Evolutionary conservation across 2,113 vertebrate species (phyloP).

Genomic region (Chloebia gouldiae): DNA sequence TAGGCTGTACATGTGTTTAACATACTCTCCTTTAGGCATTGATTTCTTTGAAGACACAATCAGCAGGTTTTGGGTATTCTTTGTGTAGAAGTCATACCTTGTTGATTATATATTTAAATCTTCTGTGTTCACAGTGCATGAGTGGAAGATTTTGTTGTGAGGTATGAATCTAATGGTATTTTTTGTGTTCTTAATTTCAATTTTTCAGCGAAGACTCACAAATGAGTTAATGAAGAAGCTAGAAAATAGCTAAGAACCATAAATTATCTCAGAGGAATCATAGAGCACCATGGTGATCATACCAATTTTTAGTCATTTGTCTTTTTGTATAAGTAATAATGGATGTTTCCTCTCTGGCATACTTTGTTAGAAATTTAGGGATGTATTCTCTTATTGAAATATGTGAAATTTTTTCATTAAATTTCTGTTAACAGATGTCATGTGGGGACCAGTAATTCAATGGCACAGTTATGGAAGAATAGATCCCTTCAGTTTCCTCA

Average conservation of each 20-base stretch:
- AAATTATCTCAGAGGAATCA: neutral
- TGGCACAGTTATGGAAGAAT: neutral
- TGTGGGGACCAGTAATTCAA: neutral
- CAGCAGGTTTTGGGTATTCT: neutral
- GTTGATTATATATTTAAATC: neutral
- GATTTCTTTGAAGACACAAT: neutral
- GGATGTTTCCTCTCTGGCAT: neutral
- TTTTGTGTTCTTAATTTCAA: neutral
- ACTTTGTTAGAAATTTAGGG: constrained; percentile 14
- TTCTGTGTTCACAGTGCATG: neutral
- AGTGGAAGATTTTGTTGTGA: neutral
- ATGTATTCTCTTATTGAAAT: neutral
- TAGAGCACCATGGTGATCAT: neutral
- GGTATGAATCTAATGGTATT: neutral
- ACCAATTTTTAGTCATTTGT: neutral
- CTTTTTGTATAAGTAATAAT: neutral
- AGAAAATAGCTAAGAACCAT: neutral
- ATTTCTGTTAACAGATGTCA: neutral
- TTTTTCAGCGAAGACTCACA: neutral
- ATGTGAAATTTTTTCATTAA: neutral
- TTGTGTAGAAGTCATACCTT: neutral
- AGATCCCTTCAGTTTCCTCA: neutral
- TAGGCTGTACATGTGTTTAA: neutral
- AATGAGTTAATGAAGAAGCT: constrained; percentile 11
- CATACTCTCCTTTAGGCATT: neutral